Base-by-base conservation (phyloP, 2,797 vertebrate genomes). In the Paedocypris micromegethes region DNA sequence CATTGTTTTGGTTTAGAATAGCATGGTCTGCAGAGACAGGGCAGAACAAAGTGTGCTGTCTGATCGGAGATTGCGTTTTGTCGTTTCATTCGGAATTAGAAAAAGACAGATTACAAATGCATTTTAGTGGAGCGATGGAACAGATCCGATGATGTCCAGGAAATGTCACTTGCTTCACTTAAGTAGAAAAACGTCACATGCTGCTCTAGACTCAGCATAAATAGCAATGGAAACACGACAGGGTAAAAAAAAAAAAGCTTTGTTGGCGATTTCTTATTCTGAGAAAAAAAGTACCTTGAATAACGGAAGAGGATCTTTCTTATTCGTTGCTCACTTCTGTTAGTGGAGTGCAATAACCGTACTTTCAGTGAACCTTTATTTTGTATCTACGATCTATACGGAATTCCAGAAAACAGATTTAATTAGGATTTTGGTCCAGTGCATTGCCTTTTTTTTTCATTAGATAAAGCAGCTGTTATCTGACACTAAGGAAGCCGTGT, bases 1-100 rank as follows among this genome's bases (percentile, higher is more conserved):
- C 53, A 63, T 70, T 70, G 68, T 70, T 70, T 63, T 40, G 23
- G 53, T 44, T 70, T 53, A 70, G 59, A 70, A 70, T 57, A 70
- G 59, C 68, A 70, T 70, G 59, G 68, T 53, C 59, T 56, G 50
- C 68, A 39, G 37, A 56, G 59, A 50, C 56, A 64, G 53, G 5
- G 53, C 1, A 50, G 52, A 56, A 70, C 68, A 70, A 64, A 70
- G 60, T 57, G 46, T 64, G 68, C 53, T 64, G 60, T 70, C 53
- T 57, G 53, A 6, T 58, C 40, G 3, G 3, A 55, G 68, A 44
- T 63, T 50, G 23, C 57, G 49, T 57, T 70, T 45, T 57, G 45
- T 50, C 39, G 39, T 40, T n/a, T 5, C 9, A 70, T 55, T 37
- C 6, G 4, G 48, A 50, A 40, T 68, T 52, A 44, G 42, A 6